Base-by-base conservation (phyloP, 2,797 vertebrate species). In the Fundulus diaphanus region DNA sequence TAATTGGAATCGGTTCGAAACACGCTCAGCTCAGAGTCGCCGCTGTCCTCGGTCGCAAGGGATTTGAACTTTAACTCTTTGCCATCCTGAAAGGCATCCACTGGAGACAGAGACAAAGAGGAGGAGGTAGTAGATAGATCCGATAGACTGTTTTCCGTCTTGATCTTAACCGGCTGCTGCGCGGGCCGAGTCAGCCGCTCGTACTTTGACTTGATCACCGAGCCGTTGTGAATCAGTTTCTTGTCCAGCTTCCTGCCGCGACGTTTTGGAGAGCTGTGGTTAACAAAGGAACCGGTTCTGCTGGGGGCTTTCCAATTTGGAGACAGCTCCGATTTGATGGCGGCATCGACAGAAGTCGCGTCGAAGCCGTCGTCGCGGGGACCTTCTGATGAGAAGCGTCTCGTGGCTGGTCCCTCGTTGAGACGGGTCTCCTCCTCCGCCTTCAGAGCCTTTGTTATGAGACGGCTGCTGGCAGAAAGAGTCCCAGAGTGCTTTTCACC, bases 1-100 rank as follows among this genome's bases (percentile, higher is more conserved):
- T 98, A 99, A 89, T 96, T 96, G 71, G 96, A 93, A 82, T 98
- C 96, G 12, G 97, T 93, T n/a, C 90, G 94, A 83, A 98, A 96
- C 9, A 85, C 84, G 44, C 94, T 92, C 3, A 87, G 76, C 48
- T 96, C 70, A 2, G 92, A 91, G 70, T 94, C 91, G 65, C 94
- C 92, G 79, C 82, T 76, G 49, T 95, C 93, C 65, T 97, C 96
- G 31, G 96, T 96, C 7, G 84, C 92, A 52, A 96, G 92, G 79
- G 97, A 96, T 84, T 95, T 95, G 48, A 96, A 97, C 0, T 93
- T 97, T 31, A 97, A 92, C 65, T 98, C 96, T 87, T 97, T 97
- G 80, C 95, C 81, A 68, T 97, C 97, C 0, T 95, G 95, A 69
- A 97, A 90, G 61, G 96, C 93, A 12, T 94, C 91, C 75, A 91